These are phyloP conservation scores for Argyresthia goedartella DNA, from an alignment of 2,888 invertebrate genomes.

Conservation along the genomic window DNA sequence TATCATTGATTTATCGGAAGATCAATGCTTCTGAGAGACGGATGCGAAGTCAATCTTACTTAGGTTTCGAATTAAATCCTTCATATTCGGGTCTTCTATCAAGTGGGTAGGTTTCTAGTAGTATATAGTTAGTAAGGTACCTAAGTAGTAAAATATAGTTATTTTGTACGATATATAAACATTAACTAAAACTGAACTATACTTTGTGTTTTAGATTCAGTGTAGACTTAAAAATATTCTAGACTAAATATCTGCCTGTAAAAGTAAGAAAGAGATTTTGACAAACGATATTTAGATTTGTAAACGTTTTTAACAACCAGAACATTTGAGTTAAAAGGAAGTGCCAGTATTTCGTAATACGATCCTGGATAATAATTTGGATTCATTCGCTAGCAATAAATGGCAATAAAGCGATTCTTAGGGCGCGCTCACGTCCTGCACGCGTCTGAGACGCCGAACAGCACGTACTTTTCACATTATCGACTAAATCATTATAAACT, in stretches of 20 bases:
- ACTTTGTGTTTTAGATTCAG: too few relatives aligned
- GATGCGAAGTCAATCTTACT: conserved; percentile 40
- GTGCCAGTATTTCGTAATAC: conserved; percentile 8
- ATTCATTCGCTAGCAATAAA: conserved; percentile 52
- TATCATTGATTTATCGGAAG: conserved; percentile 49
- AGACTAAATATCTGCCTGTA: too few relatives aligned
- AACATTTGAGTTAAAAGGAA: background rate
- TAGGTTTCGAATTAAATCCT: conserved; percentile 2
- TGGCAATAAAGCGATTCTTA: conserved; percentile 29
- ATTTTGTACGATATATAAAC: too few relatives aligned
- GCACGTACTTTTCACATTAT: conserved; percentile 69
- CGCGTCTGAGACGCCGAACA: conserved; percentile 33
- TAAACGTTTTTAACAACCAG: too few relatives aligned
- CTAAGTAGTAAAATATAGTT: too few relatives aligned
- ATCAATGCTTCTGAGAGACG: conserved; percentile 33
- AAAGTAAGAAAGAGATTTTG: too few relatives aligned
- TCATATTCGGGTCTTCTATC: conserved; percentile 1
- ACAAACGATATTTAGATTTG: too few relatives aligned
- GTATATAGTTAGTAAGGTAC: too few relatives aligned
- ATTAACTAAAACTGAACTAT: too few relatives aligned
- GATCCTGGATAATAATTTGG: conserved; percentile 46
- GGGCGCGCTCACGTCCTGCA: conserved; percentile 46
- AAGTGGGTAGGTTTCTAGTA: background rate
- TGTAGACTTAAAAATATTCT: too few relatives aligned
- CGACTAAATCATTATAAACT: conserved; percentile 64